Base-by-base conservation (phyloP, 2,888 invertebrate species). In the Acronicta psi region DNA sequence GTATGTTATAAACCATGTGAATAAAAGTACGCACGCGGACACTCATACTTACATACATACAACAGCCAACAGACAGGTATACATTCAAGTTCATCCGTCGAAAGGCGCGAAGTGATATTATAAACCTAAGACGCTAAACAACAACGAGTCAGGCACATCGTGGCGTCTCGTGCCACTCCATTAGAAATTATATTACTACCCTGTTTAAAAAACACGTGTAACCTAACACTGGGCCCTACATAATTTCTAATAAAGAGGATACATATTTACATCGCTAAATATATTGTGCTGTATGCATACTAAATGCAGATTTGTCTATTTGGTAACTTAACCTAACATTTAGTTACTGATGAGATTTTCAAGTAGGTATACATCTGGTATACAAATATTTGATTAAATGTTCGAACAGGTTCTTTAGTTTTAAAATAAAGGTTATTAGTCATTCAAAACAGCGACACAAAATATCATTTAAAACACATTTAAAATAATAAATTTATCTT, bases 301-400 rank as follows among this genome's bases (percentile, higher is more conserved):
- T 91, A 92, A 93, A 92, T 93, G 91, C 91, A 89, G 80, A 87
- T 84, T 85, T 81, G 77, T 83, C 82, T 89, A 88, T 81, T 80
- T 85, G 86, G 86, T 90, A 91, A 89, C 90, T 87, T 89, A 91
- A 83, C 78, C 87, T 89, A 90, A 75, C 59, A 67, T 66, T 77
- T 79, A 76, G 72, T 83, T 81, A 79, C 79, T 74, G 77, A 69
- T 86, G 87, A 87, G 86, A 88, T 73, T 71, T 70, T 73, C 71
- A 71, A 77, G 78, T n/a, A n/a, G n/a, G n/a, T 76, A 73, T 71
- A 77, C 72, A 41, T 65, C 59, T 37, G 55, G 58, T 76, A 66
- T 72, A 79, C 59, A 45, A 43, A 37, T 54, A 75, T 68, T 69
- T 51, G 46, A 67, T 66, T 61, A 17, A 11, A 53, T 59, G 51